Evolutionary conservation across 1,140 invertebrate species (phyloP).

Genomic region (Trichonephila clavata): DNA sequence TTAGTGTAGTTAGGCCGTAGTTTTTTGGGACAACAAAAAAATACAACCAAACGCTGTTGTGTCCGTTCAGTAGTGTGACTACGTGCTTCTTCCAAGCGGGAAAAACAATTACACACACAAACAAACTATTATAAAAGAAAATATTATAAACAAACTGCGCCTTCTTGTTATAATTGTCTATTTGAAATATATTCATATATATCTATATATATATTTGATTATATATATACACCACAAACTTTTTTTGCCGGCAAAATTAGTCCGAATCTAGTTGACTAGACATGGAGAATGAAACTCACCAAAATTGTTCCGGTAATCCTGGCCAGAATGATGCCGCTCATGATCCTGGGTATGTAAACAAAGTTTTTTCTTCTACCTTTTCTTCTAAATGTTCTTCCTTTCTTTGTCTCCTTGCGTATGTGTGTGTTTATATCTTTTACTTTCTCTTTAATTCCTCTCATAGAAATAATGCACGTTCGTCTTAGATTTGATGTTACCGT

Average conservation of each 20-base stretch:
- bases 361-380: neutral
- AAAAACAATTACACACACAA: slow-evolving; percentile 18
- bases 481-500: too few species aligned
- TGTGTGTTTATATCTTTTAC: neutral
- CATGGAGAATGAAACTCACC: slow-evolving; percentile 73
- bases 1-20: slow-evolving; percentile 75
- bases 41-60: slow-evolving; percentile 29
- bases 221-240: slow-evolving; percentile 57
- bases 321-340: slow-evolving; percentile 74
- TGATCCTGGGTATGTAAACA: slow-evolving; percentile 71
- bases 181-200: slow-evolving; percentile 68
- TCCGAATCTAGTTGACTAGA: slow-evolving; percentile 12
- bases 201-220: slow-evolving; percentile 53
- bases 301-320: slow-evolving; percentile 70
- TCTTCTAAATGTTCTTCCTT: neutral
- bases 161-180: slow-evolving; percentile 50
- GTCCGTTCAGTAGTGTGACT: slow-evolving; percentile 38
- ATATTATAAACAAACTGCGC: slow-evolving; percentile 4
- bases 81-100: neutral
- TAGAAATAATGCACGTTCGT: neutral
- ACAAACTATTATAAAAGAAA: slow-evolving; percentile 20
- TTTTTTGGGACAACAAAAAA: slow-evolving; percentile 63
- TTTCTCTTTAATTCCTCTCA: neutral
- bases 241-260: slow-evolving; percentile 56
- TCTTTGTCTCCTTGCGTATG: slow-evolving; percentile 1